Evolutionary conservation across 2,113 vertebrate species (phyloP).

Genomic region (Galemys pyrenaicus): DNA sequence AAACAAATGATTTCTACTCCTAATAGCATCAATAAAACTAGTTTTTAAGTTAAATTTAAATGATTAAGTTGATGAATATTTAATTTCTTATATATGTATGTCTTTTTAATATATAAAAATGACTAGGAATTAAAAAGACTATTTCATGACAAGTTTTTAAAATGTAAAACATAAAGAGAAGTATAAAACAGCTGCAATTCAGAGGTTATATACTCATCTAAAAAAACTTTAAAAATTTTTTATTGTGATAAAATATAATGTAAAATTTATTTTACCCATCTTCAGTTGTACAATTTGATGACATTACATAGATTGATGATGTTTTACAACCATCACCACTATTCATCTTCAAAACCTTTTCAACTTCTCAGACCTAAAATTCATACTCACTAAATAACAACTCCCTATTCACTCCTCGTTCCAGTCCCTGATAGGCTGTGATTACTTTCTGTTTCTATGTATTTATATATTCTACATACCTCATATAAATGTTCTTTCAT

Average conservation of each 20-base stretch:
- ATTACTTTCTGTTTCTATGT: neutral
- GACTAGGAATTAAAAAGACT: conserved; percentile 12
- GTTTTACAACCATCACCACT: neutral
- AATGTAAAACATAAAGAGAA: conserved; percentile 3
- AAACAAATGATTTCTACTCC: neutral
- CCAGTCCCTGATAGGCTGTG: neutral
- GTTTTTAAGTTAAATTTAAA: conserved; percentile 44
- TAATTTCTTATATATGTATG: neutral
- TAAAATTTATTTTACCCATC: neutral
- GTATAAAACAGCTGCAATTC: neutral
- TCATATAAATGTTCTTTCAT: neutral
- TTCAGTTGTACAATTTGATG: neutral
- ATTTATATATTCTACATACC: neutral
- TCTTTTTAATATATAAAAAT: neutral
- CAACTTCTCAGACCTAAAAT: neutral
- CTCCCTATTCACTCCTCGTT: neutral
- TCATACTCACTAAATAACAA: neutral
- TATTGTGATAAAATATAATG: neutral
- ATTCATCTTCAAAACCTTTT: neutral
- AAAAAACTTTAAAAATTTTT: neutral
- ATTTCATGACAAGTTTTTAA: neutral
- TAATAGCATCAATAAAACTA: neutral
- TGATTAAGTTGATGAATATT: neutral
- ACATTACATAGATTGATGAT: neutral
- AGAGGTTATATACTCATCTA: neutral